A percentile compares a stretch with the other conserved stretches of the same genome.
phyloP scores from a whole-genome alignment of 2,888 invertebrate species.

The Drosophila recens region DNA sequence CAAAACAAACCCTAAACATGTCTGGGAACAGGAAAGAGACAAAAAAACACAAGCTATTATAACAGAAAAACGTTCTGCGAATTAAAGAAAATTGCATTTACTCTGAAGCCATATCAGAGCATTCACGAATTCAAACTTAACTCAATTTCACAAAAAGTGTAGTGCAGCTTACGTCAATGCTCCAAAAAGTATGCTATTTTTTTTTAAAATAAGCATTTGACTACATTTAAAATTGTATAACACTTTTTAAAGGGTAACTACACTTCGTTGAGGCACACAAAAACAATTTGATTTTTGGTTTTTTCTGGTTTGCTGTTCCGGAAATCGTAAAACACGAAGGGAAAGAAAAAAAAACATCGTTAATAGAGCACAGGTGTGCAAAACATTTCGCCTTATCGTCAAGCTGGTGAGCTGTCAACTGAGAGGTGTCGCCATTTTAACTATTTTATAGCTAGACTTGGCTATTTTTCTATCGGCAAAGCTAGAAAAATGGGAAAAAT shows the following conservation, averaged over 20 bases:
- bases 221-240: background rate
- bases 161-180: background rate
- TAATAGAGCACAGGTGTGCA: conserved; percentile 33
- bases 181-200: conserved; percentile 6
- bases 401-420: conserved; percentile 24
- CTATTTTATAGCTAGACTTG: background rate
- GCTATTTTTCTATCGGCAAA: no score
- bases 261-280: background rate
- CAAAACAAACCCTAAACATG: conserved; percentile 29
- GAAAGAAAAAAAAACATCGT: conserved; percentile 13
- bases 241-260: conserved; percentile 11
- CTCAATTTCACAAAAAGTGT: background rate
- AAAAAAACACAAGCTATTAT: background rate
- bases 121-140: background rate
- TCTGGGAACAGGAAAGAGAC: background rate
- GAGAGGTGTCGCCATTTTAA: background rate
- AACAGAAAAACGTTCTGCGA: background rate
- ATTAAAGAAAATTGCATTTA: background rate
- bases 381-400: background rate
- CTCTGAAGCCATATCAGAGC: background rate
- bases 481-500: no score
- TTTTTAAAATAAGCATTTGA: background rate
- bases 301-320: conserved; percentile 21
- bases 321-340: conserved; percentile 32
- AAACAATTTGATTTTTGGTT: background rate